Percentiles rank a stretch among this genome's conserved stretches.
These are phyloP conservation scores for Trichogramma evanescens DNA, from an alignment of 2,888 invertebrate genomes.

Conservation along the genomic window DNA sequence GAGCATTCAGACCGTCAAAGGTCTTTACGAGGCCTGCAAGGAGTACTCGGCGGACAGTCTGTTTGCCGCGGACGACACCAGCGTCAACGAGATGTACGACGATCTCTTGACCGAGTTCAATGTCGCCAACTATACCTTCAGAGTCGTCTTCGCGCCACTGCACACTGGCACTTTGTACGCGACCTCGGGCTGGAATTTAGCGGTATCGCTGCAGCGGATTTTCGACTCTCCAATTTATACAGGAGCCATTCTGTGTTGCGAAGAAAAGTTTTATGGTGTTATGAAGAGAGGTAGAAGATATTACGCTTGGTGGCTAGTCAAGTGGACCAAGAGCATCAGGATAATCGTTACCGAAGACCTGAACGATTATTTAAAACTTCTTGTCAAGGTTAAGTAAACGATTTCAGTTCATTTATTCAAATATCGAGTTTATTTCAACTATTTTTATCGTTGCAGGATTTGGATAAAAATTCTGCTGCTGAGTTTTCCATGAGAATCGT, in stretches of 20 bases:
- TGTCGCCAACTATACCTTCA: conserved; percentile 39
- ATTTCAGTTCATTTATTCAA: not conserved
- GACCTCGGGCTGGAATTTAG: conserved; percentile 36
- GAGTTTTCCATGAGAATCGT: conserved; percentile 27
- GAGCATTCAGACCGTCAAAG: conserved; percentile 35
- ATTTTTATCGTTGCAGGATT: conserved; percentile 21
- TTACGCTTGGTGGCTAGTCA: conserved; percentile 42
- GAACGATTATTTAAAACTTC: conserved; percentile 35
- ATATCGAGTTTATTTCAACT: not conserved
- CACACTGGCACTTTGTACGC: conserved; percentile 31
- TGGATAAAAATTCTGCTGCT: conserved; percentile 25
- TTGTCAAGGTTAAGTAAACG: conserved; percentile 11
- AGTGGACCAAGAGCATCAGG: conserved; percentile 32
- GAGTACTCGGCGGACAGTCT: conserved; percentile 35
- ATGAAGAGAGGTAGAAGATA: conserved; percentile 31
- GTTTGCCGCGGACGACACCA: conserved; percentile 32
- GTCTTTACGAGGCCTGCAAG: conserved; percentile 33
- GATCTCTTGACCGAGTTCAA: conserved; percentile 34
- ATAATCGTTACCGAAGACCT: conserved; percentile 32
- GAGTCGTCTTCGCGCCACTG: conserved; percentile 35
- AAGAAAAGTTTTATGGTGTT: conserved; percentile 34
- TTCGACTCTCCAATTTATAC: conserved; percentile 36
- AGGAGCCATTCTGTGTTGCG: conserved; percentile 36
- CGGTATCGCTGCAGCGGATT: conserved; percentile 36
- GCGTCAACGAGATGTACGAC: conserved; percentile 30